Evolutionary conservation across 2,888 invertebrate species (phyloP), one percentile per base, ranked within the genome.

Genomic region (Allygus modestus): DNA sequence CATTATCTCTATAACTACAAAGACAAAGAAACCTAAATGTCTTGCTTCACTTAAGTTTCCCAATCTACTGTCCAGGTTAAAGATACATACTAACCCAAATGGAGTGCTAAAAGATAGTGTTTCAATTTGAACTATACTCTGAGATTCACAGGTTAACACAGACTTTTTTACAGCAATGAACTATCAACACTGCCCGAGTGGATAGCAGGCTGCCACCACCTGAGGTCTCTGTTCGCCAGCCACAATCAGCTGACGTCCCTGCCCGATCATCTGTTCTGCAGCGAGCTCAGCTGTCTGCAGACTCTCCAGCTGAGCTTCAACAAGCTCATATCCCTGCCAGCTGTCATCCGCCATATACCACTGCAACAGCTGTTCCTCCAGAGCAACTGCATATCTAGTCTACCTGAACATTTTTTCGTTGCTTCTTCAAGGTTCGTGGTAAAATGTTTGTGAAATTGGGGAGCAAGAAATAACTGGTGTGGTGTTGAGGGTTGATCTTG

Each of bases 251-350:
- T 96, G 73, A 92, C 93, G 41, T 92, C 93, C 15, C 91, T 96
- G 15, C 96, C 95, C 9, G 95, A 96, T 79, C 94, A 95, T 89
- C 89, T 96, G 69, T 93, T 96, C 87, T 94, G 94, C 88, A 95
- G 95, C 88, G 95, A 96, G 90, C 93, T 95, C 81, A 94, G 94
- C 79, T 93, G 94, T 86, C 91, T 96, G 51, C 94, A 94, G 87
- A 95, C 94, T 46, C 91, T 96, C 28, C 95, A 96, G 89, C 91
- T 97, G 69, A 94, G 95, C 23, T 96, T 96, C 90, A 97, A 97
- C 89, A 94, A 94, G 90, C 92, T 97, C 85, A 93, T 94, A 86
- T 92, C 93, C 75, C 92, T 96, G 58, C 96, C 96, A n/a, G 93
- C 93, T 43, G 93, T 95, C 89, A 94, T 95, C 85, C 89, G 93